Evolutionary conservation across 2,797 vertebrate genomes (phyloP).

Genomic region (Acrossocheilus wenchowensis): DNA sequence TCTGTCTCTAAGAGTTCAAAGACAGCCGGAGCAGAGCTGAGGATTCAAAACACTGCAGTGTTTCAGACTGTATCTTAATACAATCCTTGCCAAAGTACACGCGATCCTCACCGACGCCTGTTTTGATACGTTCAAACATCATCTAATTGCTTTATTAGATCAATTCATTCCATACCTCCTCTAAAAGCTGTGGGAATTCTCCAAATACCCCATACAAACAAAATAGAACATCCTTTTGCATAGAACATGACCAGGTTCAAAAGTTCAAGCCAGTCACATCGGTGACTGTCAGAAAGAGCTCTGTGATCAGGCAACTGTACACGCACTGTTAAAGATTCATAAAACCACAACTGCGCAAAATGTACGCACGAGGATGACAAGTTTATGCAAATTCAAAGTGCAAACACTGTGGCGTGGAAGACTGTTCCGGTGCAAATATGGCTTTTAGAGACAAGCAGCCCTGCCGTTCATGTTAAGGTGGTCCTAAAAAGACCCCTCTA

Average conservation of each 20-base stretch:
- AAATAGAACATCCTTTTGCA: constrained; percentile 20
- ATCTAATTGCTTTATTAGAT: constrained; percentile 25
- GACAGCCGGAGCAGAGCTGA: neutral
- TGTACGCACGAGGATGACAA: neutral
- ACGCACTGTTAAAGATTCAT: constrained; percentile 31
- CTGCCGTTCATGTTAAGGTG: constrained; percentile 29
- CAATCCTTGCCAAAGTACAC: neutral
- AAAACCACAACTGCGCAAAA: constrained; percentile 24
- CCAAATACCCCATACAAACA: constrained; percentile 8
- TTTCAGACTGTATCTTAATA: neutral
- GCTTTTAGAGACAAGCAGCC: constrained; percentile 13
- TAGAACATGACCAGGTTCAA: constrained; percentile 33
- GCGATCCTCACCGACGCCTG: neutral
- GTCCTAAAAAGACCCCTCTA: constrained; percentile 58
- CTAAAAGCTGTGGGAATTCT: constrained; percentile 40
- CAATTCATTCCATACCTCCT: constrained; percentile 3
- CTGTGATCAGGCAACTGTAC: constrained; percentile 34
- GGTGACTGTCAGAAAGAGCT: constrained; percentile 32
- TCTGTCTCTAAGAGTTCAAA: constrained; percentile 3
- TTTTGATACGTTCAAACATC: neutral
- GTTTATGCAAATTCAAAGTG: constrained; percentile 44
- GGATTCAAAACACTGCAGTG: neutral
- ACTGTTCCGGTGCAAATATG: neutral
- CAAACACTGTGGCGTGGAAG: constrained; percentile 13
- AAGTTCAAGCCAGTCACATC: constrained; percentile 48